Evolutionary conservation across 1,140 invertebrate genomes (phyloP).

Genomic region (Anadara kagoshimensis): DNA sequence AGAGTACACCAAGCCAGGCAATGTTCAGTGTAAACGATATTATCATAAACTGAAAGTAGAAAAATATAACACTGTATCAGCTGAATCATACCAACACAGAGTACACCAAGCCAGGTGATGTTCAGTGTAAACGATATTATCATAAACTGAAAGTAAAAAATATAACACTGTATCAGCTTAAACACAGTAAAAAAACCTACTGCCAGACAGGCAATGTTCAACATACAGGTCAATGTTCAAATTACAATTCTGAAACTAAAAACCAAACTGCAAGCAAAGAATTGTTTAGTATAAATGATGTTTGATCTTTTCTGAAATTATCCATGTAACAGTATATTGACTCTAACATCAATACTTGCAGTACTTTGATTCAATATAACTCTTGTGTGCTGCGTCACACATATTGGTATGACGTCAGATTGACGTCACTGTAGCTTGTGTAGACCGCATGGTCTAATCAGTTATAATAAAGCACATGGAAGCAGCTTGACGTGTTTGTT

Average conservation of each 20-base stretch:
- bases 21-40: constrained; percentile 93
- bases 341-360: too few species aligned
- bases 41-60: constrained; percentile 91
- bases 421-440: too few species aligned
- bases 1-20: constrained; percentile 87
- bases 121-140: constrained; percentile 92
- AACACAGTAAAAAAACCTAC: constrained; percentile 88
- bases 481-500: too few species aligned
- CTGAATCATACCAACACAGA: constrained; percentile 86
- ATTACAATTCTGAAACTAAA: constrained; percentile 79
- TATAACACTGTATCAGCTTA: constrained; percentile 18
- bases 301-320: too few species aligned
- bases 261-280: constrained; percentile 85
- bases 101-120: constrained; percentile 88
- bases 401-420: too few species aligned
- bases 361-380: too few species aligned
- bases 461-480: too few species aligned
- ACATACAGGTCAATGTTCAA: constrained; percentile 92
- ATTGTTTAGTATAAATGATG: constrained; percentile 91
- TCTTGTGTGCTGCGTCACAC: too few species aligned
- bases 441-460: too few species aligned
- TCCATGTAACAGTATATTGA: too few species aligned
- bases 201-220: constrained; percentile 89
- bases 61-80: too few species aligned
- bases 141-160: constrained; percentile 84